Percentiles rank a stretch among this genome's conserved stretches.
These are phyloP conservation scores for Lydus trimaculatus DNA, from an alignment of 2,888 invertebrate genomes.

Conservation along the genomic window DNA sequence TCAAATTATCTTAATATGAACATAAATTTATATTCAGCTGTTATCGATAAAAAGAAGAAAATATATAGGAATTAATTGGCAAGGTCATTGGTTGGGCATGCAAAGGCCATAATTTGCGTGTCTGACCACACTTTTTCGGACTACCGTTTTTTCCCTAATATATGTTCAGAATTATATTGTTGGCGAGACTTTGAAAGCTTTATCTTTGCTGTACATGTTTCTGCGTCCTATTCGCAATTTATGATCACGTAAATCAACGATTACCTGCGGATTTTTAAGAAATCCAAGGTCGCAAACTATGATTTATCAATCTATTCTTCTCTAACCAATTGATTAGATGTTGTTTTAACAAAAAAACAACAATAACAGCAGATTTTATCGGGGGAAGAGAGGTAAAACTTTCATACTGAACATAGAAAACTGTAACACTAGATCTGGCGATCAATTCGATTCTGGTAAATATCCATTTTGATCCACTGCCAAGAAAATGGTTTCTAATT, in stretches of 20 bases:
- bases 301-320: too few species aligned
- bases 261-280: slow-evolving; percentile 19
- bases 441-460: too few species aligned
- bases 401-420: too few species aligned
- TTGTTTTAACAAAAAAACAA: too few species aligned
- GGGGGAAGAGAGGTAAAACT: too few species aligned
- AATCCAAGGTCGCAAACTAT: slow-evolving; percentile 20
- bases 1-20: background rate
- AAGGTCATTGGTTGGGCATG: slow-evolving; percentile 18
- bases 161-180: slow-evolving; percentile 8
- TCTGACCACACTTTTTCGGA: slow-evolving; percentile 12
- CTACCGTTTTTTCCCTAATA: slow-evolving; percentile 3
- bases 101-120: slow-evolving; percentile 28
- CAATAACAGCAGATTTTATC: too few species aligned
- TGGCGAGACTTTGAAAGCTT: slow-evolving; percentile 7
- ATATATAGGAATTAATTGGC: slow-evolving; percentile 19
- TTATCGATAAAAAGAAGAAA: background rate
- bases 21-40: background rate
- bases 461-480: too few species aligned
- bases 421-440: too few species aligned
- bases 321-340: too few species aligned
- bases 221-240: slow-evolving; percentile 13
- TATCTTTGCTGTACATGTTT: slow-evolving; percentile 6
- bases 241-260: slow-evolving; percentile 29
- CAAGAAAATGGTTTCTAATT: too few species aligned